phyloP scores from a whole-genome alignment of 2,797 vertebrate species.

The Heterohyrax brucei region DNA sequence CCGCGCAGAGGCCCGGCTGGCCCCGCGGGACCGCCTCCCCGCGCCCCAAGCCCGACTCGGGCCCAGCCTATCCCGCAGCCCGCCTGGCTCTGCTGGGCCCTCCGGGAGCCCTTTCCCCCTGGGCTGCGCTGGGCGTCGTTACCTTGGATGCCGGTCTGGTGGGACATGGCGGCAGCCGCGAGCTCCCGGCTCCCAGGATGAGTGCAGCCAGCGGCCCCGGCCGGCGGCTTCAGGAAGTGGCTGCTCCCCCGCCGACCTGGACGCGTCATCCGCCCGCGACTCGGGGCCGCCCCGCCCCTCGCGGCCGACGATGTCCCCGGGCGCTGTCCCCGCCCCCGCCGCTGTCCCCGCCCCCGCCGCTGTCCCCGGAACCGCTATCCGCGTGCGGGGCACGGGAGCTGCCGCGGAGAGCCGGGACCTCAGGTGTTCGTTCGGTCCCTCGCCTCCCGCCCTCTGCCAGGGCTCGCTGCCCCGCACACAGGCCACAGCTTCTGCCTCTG shows the following conservation, averaged over 20 bases:
- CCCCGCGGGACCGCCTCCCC: neutral
- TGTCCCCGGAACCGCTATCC: too few relatives aligned
- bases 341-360: too few relatives aligned
- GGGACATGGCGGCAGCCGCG: slow-evolving; percentile 94
- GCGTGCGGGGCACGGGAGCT: neutral
- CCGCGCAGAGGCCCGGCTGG: neutral
- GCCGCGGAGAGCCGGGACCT: neutral
- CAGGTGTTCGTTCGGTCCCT: accelerated
- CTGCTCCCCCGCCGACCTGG: neutral
- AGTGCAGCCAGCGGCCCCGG: slow-evolving; percentile 77
- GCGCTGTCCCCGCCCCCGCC: accelerated
- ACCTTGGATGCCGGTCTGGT: slow-evolving; percentile 98
- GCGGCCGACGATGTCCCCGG: accelerated
- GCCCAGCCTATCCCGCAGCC: neutral
- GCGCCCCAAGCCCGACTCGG: neutral
- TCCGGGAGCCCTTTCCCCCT: slow-evolving; percentile 26
- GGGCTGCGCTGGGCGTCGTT: slow-evolving; percentile 62
- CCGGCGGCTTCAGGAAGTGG: slow-evolving; percentile 86
- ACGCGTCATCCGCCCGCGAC: slow-evolving; percentile 82
- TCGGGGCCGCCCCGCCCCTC: neutral
- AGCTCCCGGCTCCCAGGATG: slow-evolving; percentile 62
- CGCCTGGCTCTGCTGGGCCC: neutral
- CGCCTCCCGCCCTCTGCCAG: accelerated
- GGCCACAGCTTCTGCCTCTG: neutral
- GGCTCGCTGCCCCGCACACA: accelerated